Conservation (phyloP, 2,888 invertebrate genomes). For the Didymodactylos carnosus region DNA sequence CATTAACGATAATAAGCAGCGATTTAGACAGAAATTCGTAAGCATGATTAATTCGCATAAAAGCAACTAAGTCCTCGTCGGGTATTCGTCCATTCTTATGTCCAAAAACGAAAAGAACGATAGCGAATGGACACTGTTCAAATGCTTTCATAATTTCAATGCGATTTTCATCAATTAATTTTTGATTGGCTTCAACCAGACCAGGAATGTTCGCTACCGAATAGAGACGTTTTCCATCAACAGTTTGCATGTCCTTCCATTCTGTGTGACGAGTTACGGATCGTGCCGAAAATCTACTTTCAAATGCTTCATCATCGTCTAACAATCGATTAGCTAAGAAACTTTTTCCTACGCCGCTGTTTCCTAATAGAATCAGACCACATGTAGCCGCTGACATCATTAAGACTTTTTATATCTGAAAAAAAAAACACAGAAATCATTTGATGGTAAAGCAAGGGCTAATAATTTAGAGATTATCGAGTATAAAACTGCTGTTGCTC, state of each 20-base stretch:
- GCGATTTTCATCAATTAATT: neutral
- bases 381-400: neutral
- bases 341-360: neutral
- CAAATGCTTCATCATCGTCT: neutral
- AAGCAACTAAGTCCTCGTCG: neutral
- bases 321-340: neutral
- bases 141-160: neutral
- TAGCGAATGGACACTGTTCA: neutral
- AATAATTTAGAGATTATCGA: too few species aligned
- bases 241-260: neutral
- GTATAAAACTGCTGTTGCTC: too few species aligned
- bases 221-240: neutral
- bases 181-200: neutral
- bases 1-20: neutral
- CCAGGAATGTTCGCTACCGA: neutral
- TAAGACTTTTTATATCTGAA: neutral
- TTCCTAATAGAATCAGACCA: neutral
- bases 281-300: neutral
- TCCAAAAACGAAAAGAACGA: neutral
- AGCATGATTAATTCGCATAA: neutral
- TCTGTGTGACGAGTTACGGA: neutral
- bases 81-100: neutral
- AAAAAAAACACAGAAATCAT: too few species aligned
- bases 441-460: too few species aligned
- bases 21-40: neutral